phyloP scores from a whole-genome alignment of 2,888 invertebrate species.

The Steinernema carpocapsae region DNA sequence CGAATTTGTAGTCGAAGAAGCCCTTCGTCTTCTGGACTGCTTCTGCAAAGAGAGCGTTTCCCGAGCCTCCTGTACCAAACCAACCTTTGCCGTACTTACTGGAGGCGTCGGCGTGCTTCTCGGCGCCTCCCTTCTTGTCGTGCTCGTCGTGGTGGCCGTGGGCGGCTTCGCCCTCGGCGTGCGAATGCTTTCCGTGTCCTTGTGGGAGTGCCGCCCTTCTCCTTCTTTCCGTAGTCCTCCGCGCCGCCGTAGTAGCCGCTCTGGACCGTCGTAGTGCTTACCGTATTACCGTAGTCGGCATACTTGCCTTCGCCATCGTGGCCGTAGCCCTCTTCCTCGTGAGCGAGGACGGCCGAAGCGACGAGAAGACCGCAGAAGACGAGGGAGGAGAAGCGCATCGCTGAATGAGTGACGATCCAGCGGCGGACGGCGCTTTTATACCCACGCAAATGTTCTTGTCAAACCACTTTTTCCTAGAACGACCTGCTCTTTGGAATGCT shows the following conservation, averaged over 20 bases:
- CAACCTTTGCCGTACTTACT: conserved; percentile 54
- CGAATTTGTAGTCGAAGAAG: conserved; percentile 62
- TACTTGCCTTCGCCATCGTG: conserved; percentile 47
- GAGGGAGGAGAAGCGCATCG: neutral
- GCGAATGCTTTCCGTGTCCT: conserved; percentile 10
- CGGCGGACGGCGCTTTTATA: neutral
- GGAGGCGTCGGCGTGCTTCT: conserved; percentile 51
- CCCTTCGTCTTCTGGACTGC: conserved; percentile 60
- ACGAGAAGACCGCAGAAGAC: neutral
- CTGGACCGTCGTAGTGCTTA: conserved; percentile 52
- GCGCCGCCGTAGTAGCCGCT: conserved; percentile 48
- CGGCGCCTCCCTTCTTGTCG: conserved; percentile 50
- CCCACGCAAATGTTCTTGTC: neutral
- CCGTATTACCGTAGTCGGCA: conserved; percentile 50
- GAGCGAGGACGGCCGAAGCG: neutral
- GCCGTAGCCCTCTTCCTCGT: neutral
- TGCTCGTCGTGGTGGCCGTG: conserved; percentile 48
- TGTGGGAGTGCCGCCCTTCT: conserved; percentile 50
- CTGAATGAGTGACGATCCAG: neutral
- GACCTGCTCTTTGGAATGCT: conserved; percentile 21
- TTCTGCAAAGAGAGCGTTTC: conserved; percentile 40
- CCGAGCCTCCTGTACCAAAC: neutral
- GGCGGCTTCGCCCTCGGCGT: conserved; percentile 46
- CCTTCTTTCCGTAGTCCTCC: conserved; percentile 47
- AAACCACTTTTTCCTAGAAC: conserved; percentile 6